A percentile compares a stretch with the other conserved stretches of the same genome.
These are phyloP conservation scores for Acanthisitta chloris DNA, from an alignment of 2,113 vertebrate species.

Conservation along the genomic window DNA sequence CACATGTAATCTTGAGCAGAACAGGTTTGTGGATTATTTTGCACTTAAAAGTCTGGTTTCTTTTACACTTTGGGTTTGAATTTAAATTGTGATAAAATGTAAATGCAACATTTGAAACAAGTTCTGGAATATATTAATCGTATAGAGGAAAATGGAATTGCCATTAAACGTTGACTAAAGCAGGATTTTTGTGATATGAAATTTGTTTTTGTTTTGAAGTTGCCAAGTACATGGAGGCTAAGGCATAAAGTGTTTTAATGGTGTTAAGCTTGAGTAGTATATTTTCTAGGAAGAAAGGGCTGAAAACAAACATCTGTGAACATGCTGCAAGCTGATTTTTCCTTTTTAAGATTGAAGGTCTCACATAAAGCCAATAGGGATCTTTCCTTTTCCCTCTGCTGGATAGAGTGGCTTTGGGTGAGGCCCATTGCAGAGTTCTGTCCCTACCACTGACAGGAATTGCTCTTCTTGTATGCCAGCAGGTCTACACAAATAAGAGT, in stretches of 20 bases:
- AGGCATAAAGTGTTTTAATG: neutral
- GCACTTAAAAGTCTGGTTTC: neutral
- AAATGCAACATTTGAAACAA: neutral
- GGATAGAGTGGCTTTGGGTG: neutral
- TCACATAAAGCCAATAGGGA: neutral
- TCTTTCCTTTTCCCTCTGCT: neutral
- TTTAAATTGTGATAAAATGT: neutral
- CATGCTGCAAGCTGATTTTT: neutral
- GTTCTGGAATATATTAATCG: neutral
- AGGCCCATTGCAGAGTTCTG: neutral
- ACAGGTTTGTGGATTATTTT: neutral
- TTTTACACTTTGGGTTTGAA: neutral
- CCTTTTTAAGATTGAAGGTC: neutral
- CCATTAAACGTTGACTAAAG: neutral
- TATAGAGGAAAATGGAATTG: neutral
- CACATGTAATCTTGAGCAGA: neutral
- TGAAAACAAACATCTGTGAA: neutral
- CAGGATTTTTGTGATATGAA: neutral
- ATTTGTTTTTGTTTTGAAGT: neutral
- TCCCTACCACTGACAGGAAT: neutral
- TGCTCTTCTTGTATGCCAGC: neutral
- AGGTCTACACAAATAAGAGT: neutral
- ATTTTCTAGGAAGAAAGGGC: neutral
- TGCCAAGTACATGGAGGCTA: neutral
- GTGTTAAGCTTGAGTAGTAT: neutral